These are phyloP conservation scores for Hycleus cichorii DNA, from an alignment of 1,140 invertebrate genomes.

Conservation along the genomic window DNA sequence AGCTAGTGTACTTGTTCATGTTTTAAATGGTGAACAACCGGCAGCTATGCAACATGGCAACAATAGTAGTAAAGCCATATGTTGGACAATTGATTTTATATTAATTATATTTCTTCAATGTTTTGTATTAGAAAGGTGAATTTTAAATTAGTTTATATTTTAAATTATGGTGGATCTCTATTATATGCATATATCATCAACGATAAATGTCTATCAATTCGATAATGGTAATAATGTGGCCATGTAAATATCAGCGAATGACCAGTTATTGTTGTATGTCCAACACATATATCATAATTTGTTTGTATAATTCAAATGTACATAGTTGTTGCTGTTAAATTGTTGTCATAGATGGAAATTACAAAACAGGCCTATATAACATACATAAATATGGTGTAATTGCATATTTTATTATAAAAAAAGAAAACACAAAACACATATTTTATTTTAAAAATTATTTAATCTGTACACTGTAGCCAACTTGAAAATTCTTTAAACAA, in stretches of 20 bases:
- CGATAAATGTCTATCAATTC: constrained; percentile 16
- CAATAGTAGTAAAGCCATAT: constrained; percentile 34
- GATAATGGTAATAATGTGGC: constrained; percentile 14
- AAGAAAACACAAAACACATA: too few species aligned
- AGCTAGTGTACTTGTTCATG: constrained; percentile 57
- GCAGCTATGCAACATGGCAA: constrained; percentile 65
- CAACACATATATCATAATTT: constrained; percentile 16
- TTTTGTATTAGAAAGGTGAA: constrained; percentile 25
- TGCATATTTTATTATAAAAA: constrained; percentile 4
- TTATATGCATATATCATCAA: not conserved
- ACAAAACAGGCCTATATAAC: constrained; percentile 8
- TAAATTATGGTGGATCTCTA: not conserved
- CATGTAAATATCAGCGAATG: constrained; percentile 15
- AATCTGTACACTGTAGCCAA: too few species aligned
- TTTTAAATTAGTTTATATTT: not conserved
- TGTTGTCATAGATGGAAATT: constrained; percentile 15
- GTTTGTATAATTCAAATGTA: constrained; percentile 16
- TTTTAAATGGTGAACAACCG: constrained; percentile 62
- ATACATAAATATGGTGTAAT: not conserved
- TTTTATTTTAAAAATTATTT: too few species aligned
- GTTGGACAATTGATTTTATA: constrained; percentile 27
- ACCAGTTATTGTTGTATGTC: constrained; percentile 16
- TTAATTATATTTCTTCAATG: constrained; percentile 22
- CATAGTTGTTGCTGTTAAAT: constrained; percentile 16
- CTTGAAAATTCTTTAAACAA: too few species aligned